Evolutionary conservation across 2,888 invertebrate genomes (phyloP), one percentile per base, ranked within the genome.

Genomic region (Tetrapedia diversipes): DNA sequence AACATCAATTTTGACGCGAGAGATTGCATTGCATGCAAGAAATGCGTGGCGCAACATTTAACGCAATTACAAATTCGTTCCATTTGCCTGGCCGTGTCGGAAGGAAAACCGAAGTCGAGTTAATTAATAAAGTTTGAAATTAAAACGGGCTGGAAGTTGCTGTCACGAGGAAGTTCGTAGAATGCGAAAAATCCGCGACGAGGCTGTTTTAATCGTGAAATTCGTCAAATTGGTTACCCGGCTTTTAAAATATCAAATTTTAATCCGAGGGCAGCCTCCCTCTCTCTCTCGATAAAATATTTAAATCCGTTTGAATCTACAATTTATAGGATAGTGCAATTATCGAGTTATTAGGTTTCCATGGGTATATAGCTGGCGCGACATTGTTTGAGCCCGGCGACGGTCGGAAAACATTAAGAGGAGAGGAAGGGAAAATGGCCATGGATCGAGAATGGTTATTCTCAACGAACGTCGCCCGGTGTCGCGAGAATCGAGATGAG

Each of bases 401-500:
- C 60, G 16, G 24, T 27, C n/a, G 4, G 4, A 11, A 27, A 19
- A 11, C 16, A 51, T 39, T 32, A 34, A 34, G 24, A 32, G 8
- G 24, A 60, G 14, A 22, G 47, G 29, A 22, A 19, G 32, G 34
- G 32, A 70, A 47, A 54, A 63, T 29, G 39, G 51, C 37, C 16
- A 16, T 10, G 39, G 27, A 43, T 29, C 65, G 19, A 4, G 53
- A 11, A 56, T 61, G 47, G 47, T 69, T 68, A 61, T 61, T 56
- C 41, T 47, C 39, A 24, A 8, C 47, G 22, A 57, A 63, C 22
- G 41, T 34, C 45, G 61, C n/a, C n/a, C n/a, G n/a, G n/a, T n/a
- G 41, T 63, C 69, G 47, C 27, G 68, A 69, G 32, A 73, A 73
- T 77, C 73, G 57, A 43, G 66, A 67, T 60, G 76, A 72, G 66